Percentiles rank a stretch among this genome's conserved stretches.
Conservation (phyloP, 2,888 invertebrate genomes). For the Lycophotia porphyrea region DNA sequence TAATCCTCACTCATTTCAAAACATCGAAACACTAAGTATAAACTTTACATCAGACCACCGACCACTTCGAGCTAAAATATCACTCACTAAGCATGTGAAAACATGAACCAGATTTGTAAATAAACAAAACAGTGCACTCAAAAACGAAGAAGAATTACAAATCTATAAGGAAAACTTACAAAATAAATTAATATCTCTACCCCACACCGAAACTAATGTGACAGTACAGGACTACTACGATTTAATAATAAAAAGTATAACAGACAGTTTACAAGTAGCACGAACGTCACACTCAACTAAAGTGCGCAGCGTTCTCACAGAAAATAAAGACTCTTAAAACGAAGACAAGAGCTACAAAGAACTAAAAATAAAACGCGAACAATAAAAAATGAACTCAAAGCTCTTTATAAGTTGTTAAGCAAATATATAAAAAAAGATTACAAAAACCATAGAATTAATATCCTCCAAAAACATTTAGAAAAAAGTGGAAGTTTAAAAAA, state of each 20-base stretch:
- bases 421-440: too few species aligned
- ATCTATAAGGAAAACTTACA: conserved; percentile 10
- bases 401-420: too few species aligned
- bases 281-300: too few species aligned
- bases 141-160: not conserved
- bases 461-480: conserved; percentile 10
- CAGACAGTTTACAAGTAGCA: too few species aligned
- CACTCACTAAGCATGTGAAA: conserved; percentile 7
- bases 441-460: conserved; percentile 10
- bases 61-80: conserved; percentile 18
- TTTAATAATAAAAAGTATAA: too few species aligned
- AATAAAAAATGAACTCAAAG: too few species aligned
- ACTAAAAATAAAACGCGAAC: too few species aligned
- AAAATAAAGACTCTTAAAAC: too few species aligned
- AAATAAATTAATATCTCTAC: not conserved
- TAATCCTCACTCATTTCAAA: conserved; percentile 1
- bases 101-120: conserved; percentile 6
- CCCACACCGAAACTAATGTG: not conserved
- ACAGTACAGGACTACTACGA: conserved; percentile 16
- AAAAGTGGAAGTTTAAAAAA: conserved; percentile 8
- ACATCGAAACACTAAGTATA: conserved; percentile 15
- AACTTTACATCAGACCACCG: conserved; percentile 13
- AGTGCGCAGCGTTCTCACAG: too few species aligned
- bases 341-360: too few species aligned
- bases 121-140: not conserved